Percentiles rank a stretch among this genome's conserved stretches.
Evolutionary conservation across 2,797 vertebrate species (phyloP).

Genomic region (Scarus forsteni): DNA sequence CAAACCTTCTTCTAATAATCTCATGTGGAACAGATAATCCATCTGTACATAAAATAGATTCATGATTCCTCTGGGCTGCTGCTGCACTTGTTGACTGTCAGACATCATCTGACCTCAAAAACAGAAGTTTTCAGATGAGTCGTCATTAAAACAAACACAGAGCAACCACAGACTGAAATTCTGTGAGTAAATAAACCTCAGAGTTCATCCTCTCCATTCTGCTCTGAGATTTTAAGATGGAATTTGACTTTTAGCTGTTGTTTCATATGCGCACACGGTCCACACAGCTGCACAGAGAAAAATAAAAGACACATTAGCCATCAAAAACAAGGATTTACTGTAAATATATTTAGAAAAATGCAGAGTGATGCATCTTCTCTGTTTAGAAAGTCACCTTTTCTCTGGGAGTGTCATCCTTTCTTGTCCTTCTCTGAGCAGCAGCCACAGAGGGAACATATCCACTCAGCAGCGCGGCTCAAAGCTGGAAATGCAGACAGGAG

Average conservation of each 20-base stretch:
- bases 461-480: constrained; percentile 41
- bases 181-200: neutral
- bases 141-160: constrained; percentile 76
- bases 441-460: constrained; percentile 66
- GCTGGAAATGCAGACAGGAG: constrained; percentile 44
- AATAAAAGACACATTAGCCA: constrained; percentile 12
- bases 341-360: too few species aligned
- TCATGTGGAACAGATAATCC: neutral
- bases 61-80: neutral
- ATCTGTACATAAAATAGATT: neutral
- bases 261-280: constrained; percentile 52
- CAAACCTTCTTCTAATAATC: too few species aligned
- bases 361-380: too few species aligned
- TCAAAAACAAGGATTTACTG: neutral
- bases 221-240: constrained; percentile 28
- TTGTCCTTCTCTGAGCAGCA: constrained; percentile 38
- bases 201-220: neutral
- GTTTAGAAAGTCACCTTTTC: constrained; percentile 42
- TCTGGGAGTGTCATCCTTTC: constrained; percentile 36
- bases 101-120: constrained; percentile 61
- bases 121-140: constrained; percentile 73
- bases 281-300: constrained; percentile 63
- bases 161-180: constrained; percentile 16
- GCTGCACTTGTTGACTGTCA: constrained; percentile 63
- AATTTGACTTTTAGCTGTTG: constrained; percentile 18